Evolutionary conservation across 35 echinoderm and acorn worm genomes (phyloP), one percentile per base, ranked within the genome.

Genomic region (Stichopus chloronotus): DNA sequence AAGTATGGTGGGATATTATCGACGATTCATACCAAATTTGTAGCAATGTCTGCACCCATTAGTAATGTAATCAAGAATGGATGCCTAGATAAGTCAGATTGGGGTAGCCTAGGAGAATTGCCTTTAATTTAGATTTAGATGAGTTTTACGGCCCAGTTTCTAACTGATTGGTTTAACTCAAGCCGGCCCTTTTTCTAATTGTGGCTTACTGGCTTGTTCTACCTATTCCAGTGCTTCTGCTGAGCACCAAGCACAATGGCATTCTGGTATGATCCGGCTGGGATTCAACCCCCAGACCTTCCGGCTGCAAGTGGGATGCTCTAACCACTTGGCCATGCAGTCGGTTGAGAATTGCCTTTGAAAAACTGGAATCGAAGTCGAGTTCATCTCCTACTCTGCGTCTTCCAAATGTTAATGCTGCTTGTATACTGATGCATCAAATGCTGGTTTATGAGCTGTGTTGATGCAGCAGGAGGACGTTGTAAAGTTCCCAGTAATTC

Each of bases 41-140:
- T 92, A 12, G 87, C 86, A 52, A 93, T 96, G 10, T 91, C 94
- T 7, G 78, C 54, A 19, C 94, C 94, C 10, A 56, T 96, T 6
- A 93, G 91, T 4, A 92, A 96, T 56, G 16, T 90, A 56, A 96
- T 92, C 0, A 96, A 91, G 92, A 93, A 90, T 10, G 86, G 92
- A 56, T 53, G 74, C 19, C 92, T 92, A 68, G 87, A 78, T 71
- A 95, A 92, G 72, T 12, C 91, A 17, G 12, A 84, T 10, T 89
- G 94, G 94, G 86, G 78, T 0, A 71, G 4, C 65, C 65, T 4
- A 1, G n/a, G 65, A 71, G 1, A 71, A 11, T 71, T 71, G 65
- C 30, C 30, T 43, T 43, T 43, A 3, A 43, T 3, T 43, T 43
- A 43, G 30, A 43, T 43, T 43, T 43, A 43, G 30, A 43, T 43